Base-by-base conservation (phyloP, 1,140 invertebrate species). In the Oreohelix idahoensis region DNA sequence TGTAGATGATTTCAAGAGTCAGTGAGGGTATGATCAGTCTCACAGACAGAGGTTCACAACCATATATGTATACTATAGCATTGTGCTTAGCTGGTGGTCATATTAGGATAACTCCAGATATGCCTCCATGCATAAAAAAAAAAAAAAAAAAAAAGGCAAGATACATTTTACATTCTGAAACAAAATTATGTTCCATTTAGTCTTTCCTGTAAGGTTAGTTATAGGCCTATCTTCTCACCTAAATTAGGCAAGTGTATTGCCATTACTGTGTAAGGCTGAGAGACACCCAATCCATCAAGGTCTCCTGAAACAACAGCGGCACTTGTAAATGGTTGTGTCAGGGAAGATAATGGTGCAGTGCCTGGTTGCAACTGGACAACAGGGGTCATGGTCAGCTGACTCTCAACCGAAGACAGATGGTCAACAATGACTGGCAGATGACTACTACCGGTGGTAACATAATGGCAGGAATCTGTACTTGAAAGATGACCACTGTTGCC, bases 171-270 rank as follows among this genome's bases (percentile, higher is more conserved):
- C n/a, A n/a, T n/a, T n/a, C n/a, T n/a, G n/a, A n/a, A n/a, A n/a
- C n/a, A n/a, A n/a, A n/a, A n/a, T n/a, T n/a, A n/a, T n/a, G n/a
- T n/a, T n/a, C n/a, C n/a, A n/a, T n/a, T n/a, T n/a, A n/a, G n/a
- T n/a, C n/a, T n/a, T n/a, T n/a, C n/a, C n/a, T n/a, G n/a, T n/a
- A n/a, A n/a, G n/a, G n/a, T n/a, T n/a, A n/a, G 26, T 42, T 4
- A 74, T 36, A 39, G n/a, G 26, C 39, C 23, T 39, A 49, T 35
- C 32, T 42, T n/a, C 77, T 79, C 32, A 79, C 77, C 36, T 79
- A 79, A 69, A 66, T 79, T 79, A 39, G 77, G 77, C 58, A 79
- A 66, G 35, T 79, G 77, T 79, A 79, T 79, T 49, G 77, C 77
- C 77, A 79, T 79, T 13, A 79, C 77, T 8, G 77, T 79, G 53